Base-by-base conservation (phyloP, 2,797 vertebrate species). In the Eurystomus glaucurus region DNA sequence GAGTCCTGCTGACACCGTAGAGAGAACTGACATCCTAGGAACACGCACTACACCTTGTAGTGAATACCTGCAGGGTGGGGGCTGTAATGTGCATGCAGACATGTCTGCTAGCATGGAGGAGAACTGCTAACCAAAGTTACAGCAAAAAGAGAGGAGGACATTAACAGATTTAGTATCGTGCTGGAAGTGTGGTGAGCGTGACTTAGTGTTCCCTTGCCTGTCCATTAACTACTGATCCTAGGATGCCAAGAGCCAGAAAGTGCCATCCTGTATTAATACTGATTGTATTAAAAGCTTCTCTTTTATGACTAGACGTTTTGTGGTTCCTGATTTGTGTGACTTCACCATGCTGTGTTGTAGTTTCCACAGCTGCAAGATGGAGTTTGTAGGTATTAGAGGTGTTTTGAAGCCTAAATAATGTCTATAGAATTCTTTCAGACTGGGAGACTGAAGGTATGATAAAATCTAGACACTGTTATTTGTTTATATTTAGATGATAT, bases 181-280 rank as follows among this genome's bases (percentile, higher is more conserved):
- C 50, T 95, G 85, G 43, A 54, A 46, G 43, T 55, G 69, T 65
- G 76, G 78, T 77, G 70, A 57, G 65, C 1, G 39, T 81, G 85
- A 76, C 82, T 90, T 57, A 62, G 46, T 79, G 77, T 54, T 81
- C 83, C 46, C 14, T 80, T 93, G 86, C 79, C 80, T 94, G 83
- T 58, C 68, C 31, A 39, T 90, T 94, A 90, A 93, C 85, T 89
- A 41, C 62, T 89, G 46, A 81, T 88, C 41, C 43, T 50, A 26
- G 79, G 55, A 55, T 52, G 15, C 66, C 45, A 22, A 81, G 85
- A 74, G 62, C 64, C 74, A 68, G 80, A 65, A 69, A 31, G 14
- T 76, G 74, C 62, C 60, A 45, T 82, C 71, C 43, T 80, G 25
- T 45, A 64, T 70, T 92, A 92, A 90, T 74, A 22, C 20, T 60